Evolutionary conservation across 2,888 invertebrate species (phyloP).

Genomic region (Agrochola circellaris): DNA sequence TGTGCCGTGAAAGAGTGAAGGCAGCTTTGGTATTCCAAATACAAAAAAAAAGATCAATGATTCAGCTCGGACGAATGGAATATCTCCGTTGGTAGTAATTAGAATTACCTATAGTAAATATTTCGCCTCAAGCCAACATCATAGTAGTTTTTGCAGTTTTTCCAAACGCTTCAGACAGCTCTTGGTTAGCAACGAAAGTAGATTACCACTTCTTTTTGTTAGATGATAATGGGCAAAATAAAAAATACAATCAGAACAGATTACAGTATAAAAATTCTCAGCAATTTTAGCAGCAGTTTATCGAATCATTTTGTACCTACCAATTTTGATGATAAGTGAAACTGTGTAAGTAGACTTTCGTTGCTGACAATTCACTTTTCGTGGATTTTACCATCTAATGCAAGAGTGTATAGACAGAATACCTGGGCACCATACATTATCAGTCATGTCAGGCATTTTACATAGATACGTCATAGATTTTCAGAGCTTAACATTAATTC

Average conservation of each 20-base stretch:
- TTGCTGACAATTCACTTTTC: background rate
- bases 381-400: background rate
- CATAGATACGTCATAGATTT: conserved; percentile 37
- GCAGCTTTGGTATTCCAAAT: too few species aligned
- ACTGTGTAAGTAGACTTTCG: background rate
- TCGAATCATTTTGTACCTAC: background rate
- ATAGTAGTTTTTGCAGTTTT: background rate
- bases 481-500: conserved; percentile 4
- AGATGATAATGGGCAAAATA: background rate
- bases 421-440: background rate
- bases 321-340: too few species aligned
- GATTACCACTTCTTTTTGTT: background rate
- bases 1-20: background rate
- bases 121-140: background rate
- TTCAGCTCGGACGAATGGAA: background rate
- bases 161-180: background rate
- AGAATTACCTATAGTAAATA: background rate
- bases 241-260: too few species aligned
- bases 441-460: conserved; percentile 4
- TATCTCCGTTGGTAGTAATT: background rate
- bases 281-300: background rate
- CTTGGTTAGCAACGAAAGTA: background rate
- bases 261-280: background rate
- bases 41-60: background rate
- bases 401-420: too few species aligned